Percentiles rank a stretch among this genome's conserved stretches.
phyloP scores from a whole-genome alignment of 1,140 invertebrate genomes.

The Drosophila subobscura region DNA sequence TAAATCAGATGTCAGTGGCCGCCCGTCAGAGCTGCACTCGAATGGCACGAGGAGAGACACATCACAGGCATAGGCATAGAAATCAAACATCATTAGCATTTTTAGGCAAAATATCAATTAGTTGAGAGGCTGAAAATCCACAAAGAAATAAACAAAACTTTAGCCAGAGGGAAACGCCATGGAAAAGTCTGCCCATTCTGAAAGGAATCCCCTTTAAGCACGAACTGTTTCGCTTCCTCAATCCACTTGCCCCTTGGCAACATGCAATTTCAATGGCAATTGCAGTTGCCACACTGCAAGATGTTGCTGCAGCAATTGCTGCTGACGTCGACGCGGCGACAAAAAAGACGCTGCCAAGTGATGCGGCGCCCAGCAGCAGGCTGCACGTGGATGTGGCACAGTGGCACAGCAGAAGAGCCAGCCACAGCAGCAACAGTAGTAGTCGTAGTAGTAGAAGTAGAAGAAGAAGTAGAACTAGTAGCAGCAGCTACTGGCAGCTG shows the following conservation, averaged over 20 bases:
- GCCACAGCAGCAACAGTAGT: slow-evolving; percentile 1
- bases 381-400: slow-evolving; percentile 45
- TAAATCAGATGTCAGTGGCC: slow-evolving; percentile 55
- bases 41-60: neutral
- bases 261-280: slow-evolving; percentile 11
- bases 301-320: slow-evolving; percentile 55
- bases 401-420: neutral
- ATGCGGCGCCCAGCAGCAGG: slow-evolving; percentile 70
- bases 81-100: slow-evolving; percentile 33
- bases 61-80: slow-evolving; percentile 27
- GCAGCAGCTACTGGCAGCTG: slow-evolving; percentile 17
- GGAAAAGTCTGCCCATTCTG: neutral
- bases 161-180: neutral
- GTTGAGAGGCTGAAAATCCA: neutral
- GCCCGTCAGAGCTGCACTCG: slow-evolving; percentile 34
- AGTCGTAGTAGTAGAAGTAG: neutral
- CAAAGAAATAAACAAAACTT: neutral
- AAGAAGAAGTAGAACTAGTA: neutral
- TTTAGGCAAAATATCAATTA: slow-evolving; percentile 21
- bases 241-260: slow-evolving; percentile 40
- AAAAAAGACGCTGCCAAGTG: slow-evolving; percentile 78
- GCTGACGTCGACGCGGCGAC: slow-evolving; percentile 77
- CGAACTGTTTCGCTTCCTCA: slow-evolving; percentile 20
- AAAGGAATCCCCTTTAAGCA: neutral
- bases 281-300: slow-evolving; percentile 31